Evolutionary conservation across 2,888 invertebrate genomes (phyloP).

Genomic region (Baccha elongata): DNA sequence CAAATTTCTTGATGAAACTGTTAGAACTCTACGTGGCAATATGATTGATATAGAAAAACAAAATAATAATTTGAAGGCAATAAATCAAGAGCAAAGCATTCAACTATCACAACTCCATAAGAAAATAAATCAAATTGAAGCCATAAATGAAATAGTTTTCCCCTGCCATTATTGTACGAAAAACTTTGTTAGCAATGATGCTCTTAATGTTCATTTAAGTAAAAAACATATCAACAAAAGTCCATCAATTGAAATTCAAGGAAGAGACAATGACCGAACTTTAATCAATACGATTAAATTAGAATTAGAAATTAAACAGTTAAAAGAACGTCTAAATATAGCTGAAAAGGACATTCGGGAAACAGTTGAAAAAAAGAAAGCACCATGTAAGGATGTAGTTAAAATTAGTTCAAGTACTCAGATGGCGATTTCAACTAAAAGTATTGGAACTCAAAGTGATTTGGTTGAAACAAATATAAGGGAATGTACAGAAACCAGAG

Average conservation of each 20-base stretch:
- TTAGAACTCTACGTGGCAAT: conserved; percentile 77
- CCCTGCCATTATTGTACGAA: conserved; percentile 81
- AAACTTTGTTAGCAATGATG: conserved; percentile 81
- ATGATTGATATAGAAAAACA: conserved; percentile 77
- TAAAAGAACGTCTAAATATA: conserved; percentile 85
- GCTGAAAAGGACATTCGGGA: conserved; percentile 84
- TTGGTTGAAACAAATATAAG: background rate
- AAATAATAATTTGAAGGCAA: conserved; percentile 76
- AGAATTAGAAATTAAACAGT: conserved; percentile 85
- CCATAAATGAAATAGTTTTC: conserved; percentile 80
- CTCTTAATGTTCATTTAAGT: conserved; percentile 80
- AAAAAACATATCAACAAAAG: conserved; percentile 77
- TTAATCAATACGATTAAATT: conserved; percentile 86
- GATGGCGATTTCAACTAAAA: conserved; percentile 18
- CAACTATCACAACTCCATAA: conserved; percentile 80
- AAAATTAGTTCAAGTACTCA: conserved; percentile 36
- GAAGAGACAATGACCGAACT: conserved; percentile 80
- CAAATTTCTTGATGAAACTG: conserved; percentile 80
- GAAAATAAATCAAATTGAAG: conserved; percentile 79
- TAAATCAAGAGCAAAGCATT: conserved; percentile 77
- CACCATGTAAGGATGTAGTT: conserved; percentile 33
- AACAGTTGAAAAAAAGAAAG: conserved; percentile 53
- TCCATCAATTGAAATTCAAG: conserved; percentile 60
- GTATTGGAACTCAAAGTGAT: conserved; percentile 30
- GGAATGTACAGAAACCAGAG: background rate